A percentile compares a stretch with the other conserved stretches of the same genome.
These are phyloP conservation scores for Brachirus orientalis DNA, from an alignment of 2,113 vertebrate genomes.

Conservation along the genomic window DNA sequence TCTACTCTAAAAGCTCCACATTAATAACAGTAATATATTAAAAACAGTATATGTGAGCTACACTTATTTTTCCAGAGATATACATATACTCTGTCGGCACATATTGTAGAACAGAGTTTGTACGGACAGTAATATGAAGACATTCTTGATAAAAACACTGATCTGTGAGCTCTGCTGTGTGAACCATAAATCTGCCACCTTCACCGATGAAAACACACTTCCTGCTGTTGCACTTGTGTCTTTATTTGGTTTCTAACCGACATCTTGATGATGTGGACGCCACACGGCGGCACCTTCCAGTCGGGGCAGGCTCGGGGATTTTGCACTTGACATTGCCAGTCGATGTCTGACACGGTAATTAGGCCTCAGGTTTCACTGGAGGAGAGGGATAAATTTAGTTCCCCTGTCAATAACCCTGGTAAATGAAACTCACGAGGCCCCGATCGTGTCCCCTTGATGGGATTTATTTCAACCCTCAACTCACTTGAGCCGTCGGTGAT, in stretches of 20 bases:
- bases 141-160: constrained; percentile 48
- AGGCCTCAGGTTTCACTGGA: constrained; percentile 70
- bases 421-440: constrained; percentile 55
- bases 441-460: constrained; percentile 41
- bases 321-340: constrained; percentile 62
- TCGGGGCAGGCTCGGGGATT: constrained; percentile 6
- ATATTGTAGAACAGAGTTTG: constrained; percentile 43
- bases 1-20: constrained; percentile 63
- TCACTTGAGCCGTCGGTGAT: constrained; percentile 17
- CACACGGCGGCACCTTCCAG: background rate
- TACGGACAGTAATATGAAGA: constrained; percentile 51
- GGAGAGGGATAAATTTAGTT: constrained; percentile 69
- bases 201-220: background rate
- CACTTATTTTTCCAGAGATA: constrained; percentile 71
- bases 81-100: constrained; percentile 56
- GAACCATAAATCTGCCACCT: background rate
- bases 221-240: background rate
- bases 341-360: constrained; percentile 72
- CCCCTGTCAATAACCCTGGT: constrained; percentile 58
- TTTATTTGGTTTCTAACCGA: constrained; percentile 9
- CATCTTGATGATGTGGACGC: background rate
- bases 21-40: constrained; percentile 61
- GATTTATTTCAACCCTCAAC: constrained; percentile 52
- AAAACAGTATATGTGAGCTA: constrained; percentile 69
- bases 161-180: constrained; percentile 5